These are phyloP conservation scores for Globodera ellingtonae DNA, from an alignment of 1,140 invertebrate species.

Conservation along the genomic window DNA sequence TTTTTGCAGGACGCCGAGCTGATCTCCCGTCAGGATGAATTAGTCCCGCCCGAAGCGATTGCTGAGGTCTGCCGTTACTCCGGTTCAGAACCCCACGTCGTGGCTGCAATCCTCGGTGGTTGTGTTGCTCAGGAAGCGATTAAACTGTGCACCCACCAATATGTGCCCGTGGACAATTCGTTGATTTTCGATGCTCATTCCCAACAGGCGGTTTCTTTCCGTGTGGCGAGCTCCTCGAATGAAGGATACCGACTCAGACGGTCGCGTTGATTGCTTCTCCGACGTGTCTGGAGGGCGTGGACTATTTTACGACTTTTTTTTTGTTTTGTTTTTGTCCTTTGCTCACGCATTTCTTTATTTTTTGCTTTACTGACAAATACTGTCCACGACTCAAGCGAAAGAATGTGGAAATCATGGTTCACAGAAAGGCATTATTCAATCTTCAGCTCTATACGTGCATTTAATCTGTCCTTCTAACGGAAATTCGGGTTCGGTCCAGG, in stretches of 20 bases:
- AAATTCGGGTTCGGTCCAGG: conserved; percentile 21
- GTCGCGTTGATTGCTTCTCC: background rate
- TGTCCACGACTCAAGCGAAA: too few relatives aligned
- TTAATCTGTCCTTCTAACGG: conserved; percentile 6
- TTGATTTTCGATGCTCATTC: conserved; percentile 84
- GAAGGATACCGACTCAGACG: background rate
- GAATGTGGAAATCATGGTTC: too few relatives aligned
- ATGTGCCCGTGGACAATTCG: conserved; percentile 91
- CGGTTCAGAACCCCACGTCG: conserved; percentile 86
- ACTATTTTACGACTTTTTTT: too few relatives aligned
- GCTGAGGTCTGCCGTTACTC: conserved; percentile 75
- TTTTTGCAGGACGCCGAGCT: conserved; percentile 36
- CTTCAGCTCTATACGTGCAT: background rate
- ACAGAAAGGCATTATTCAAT: too few relatives aligned
- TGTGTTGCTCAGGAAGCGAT: conserved; percentile 92
- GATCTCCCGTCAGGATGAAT: conserved; percentile 12
- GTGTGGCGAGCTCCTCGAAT: conserved; percentile 11
- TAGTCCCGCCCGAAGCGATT: conserved; percentile 43
- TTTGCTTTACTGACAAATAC: too few relatives aligned
- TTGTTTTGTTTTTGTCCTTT: too few relatives aligned
- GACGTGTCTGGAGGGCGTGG: too few relatives aligned
- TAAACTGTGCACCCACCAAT: conserved; percentile 94
- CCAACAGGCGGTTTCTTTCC: conserved; percentile 74
- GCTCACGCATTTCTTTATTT: too few relatives aligned
- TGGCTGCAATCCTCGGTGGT: conserved; percentile 90